Conservation (phyloP, 2,113 vertebrate species). For the Castor canadensis region DNA sequence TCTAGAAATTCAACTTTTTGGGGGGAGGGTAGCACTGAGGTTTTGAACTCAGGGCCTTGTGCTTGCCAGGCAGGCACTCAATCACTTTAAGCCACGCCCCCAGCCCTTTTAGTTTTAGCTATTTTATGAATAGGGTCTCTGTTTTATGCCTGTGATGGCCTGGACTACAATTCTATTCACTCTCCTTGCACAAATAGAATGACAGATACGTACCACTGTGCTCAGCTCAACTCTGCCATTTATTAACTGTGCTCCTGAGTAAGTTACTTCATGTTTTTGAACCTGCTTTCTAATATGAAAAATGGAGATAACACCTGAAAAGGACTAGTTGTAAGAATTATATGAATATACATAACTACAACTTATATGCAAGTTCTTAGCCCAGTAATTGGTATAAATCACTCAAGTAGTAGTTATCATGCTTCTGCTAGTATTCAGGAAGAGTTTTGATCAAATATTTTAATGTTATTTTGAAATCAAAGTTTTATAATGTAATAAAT, state of each 20-base stretch:
- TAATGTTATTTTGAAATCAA: conserved; percentile 42
- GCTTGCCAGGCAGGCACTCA: too few relatives aligned
- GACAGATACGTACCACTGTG: too few relatives aligned
- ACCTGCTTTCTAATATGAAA: conserved; percentile 36
- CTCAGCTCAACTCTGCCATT: not conserved
- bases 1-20: not conserved
- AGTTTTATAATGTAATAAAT: conserved; percentile 28
- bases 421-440: not conserved
- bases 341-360: not conserved
- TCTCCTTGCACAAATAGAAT: too few relatives aligned
- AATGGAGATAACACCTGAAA: not conserved
- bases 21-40: too few relatives aligned
- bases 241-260: not conserved
- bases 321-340: not conserved
- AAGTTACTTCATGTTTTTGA: conserved; percentile 22
- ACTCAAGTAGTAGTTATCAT: not conserved
- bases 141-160: too few relatives aligned
- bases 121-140: too few relatives aligned
- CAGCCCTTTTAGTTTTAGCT: too few relatives aligned
- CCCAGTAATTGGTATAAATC: not conserved
- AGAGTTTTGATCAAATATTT: conserved; percentile 2
- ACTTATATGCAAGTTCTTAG: not conserved
- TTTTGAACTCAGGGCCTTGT: too few relatives aligned
- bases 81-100: too few relatives aligned
- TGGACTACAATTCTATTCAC: too few relatives aligned